Evolutionary conservation across 1,140 invertebrate genomes (phyloP), one percentile per base, ranked within the genome.

Genomic region (Harlomillsia oculata): DNA sequence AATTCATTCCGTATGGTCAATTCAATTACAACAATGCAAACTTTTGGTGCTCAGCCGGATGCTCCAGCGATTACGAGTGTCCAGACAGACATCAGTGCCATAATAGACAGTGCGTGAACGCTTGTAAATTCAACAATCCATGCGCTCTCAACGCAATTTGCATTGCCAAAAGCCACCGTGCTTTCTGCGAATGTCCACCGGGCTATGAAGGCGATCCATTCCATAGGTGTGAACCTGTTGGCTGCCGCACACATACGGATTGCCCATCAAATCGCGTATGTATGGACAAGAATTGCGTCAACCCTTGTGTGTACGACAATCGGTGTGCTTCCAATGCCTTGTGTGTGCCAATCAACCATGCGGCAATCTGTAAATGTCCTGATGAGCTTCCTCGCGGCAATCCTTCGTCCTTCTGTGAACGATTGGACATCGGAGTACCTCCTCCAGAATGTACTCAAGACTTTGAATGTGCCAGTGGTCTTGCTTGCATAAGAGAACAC

Each of bases 181-280:
- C 72, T 5, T 60, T 68, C 8, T 63, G 62, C 34, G 36, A 58
- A 43, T 66, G 64, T 53, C 56, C 60, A 21, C 23, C 36, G 21
- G 61, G 64, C 11, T 60, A 51, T 51, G 52, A 60, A 50, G 78
- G 78, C 14, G 76, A 79, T 68, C 74, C 78, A 29, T 76, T 76
- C 53, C 67, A 69, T 0, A 62, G 66, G 63, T 83, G 79, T 49
- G 59, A 57, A 13, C 77, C 85, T 5, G 80, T 91, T 32, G 89
- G 88, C 13, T 94, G 90, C 72, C 79, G 81, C 64, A 84, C 84
- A 51, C 89, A 91, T 69, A 83, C 84, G 56, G 89, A 94, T 58
- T 95, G 90, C 73, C 87, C 89, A 2, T 73, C 76, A 28, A 84
- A 91, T 63, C 80, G 83, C 67, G 81, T 85, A 60, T 95, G 90